Base-by-base conservation (phyloP, 2,113 vertebrate genomes). In the Entelurus aequoreus region DNA sequence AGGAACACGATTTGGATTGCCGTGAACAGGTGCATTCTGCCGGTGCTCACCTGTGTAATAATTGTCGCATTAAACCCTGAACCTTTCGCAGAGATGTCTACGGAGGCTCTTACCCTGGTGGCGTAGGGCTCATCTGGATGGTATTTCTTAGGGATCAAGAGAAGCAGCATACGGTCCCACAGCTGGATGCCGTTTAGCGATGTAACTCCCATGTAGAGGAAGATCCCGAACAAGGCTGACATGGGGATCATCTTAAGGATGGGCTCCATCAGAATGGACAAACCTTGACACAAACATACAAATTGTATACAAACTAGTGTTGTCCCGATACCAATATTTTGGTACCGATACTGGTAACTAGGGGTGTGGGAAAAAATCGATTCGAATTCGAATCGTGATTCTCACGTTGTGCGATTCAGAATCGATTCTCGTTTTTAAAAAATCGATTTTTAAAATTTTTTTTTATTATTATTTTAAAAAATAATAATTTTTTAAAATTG, bases 201-300 rank as follows among this genome's bases (percentile, higher is more conserved):
- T 0, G 97, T 98, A 62, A 99, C 91, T 0, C 97, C 97, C 97
- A 99, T 99, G 86, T 98, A 99, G 59, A 99, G 92, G 76, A 99
- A 99, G 82, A 98, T 98, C 67, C 97, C 97, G 0, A 99, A 98
- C 66, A 99, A 89, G 48, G 96, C 95, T 0, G 97, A 81, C 84
- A 98, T 82, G 0, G 97, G 96, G 64, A 98, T 95, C 82, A 87
- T 69, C 80, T 91, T 95, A 37, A 99, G 84, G 77, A 99, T 88
- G 1, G 94, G 93, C 76, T 96, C 94, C 94, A 99, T 95, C 56
- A 98, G 81, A 81, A 98, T 95, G 40, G 97, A 99, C 67, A 98
- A 67, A 0, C 97, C 96, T 99, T 82, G 11, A 63, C 4, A 62
- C 14, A 74, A 48, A 50, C 6, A 59, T 7, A 60, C 38, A 28